These are phyloP conservation scores for Cynopterus brachyotis DNA, from an alignment of 2,113 vertebrate species.

Conservation along the genomic window DNA sequence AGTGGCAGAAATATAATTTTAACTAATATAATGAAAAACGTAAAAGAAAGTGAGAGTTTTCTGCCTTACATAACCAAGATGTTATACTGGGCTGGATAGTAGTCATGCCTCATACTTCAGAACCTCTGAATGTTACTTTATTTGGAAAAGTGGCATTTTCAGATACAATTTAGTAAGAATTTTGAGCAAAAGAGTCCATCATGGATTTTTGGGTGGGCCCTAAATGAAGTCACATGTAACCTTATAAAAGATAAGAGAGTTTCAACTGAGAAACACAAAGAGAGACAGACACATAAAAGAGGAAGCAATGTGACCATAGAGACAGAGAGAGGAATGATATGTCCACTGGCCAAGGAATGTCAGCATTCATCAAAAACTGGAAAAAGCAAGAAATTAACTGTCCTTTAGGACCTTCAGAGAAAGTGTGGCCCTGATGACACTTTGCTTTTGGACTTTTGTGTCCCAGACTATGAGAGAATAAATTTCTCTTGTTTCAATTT, in stretches of 20 bases:
- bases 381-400: not conserved
- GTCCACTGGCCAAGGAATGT: not conserved
- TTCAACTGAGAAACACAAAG: not conserved
- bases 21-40: not conserved
- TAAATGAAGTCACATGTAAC: not conserved
- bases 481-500: not conserved
- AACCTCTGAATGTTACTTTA: not conserved
- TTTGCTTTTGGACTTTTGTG: not conserved
- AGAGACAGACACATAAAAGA: not conserved
- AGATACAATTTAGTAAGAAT: not conserved
- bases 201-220: not conserved
- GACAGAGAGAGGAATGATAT: not conserved
- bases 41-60: not conserved
- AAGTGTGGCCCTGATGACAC: not conserved
- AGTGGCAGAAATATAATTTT: not conserved
- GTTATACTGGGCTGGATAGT: not conserved
- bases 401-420: not conserved
- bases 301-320: not conserved
- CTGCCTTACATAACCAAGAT: not conserved
- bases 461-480: not conserved
- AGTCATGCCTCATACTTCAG: not conserved
- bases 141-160: not conserved
- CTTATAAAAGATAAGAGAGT: not conserved
- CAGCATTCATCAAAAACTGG: not conserved
- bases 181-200: not conserved